phyloP scores from a whole-genome alignment of 2,888 invertebrate genomes.

The Tetranychus truncatus region DNA sequence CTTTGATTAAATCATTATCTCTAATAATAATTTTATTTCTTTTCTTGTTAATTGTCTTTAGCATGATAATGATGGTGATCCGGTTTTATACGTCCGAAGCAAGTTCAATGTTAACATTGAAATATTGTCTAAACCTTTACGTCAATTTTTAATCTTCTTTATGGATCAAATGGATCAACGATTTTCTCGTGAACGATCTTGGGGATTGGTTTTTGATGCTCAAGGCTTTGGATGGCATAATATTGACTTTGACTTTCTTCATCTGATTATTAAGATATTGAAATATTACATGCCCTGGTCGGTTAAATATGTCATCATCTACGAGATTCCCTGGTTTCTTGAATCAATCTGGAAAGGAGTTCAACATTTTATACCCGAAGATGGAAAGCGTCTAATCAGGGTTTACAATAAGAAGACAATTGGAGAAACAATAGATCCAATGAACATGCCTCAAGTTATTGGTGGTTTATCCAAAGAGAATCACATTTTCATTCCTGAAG shows the following conservation, averaged over 20 bases:
- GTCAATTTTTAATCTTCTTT: conserved; percentile 15
- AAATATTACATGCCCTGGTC: conserved; percentile 65
- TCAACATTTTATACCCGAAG: conserved; percentile 19
- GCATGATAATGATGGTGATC: conserved; percentile 20
- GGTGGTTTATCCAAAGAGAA: conserved; percentile 14
- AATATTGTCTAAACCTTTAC: conserved; percentile 14
- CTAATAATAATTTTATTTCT: too few species aligned
- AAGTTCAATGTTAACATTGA: conserved; percentile 19
- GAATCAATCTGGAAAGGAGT: conserved; percentile 19
- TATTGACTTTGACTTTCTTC: conserved; percentile 67
- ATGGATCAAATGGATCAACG: conserved; percentile 18
- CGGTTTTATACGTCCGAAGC: conserved; percentile 18
- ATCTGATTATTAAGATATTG: conserved; percentile 64
- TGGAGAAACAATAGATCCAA: conserved; percentile 12
- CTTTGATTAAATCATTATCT: too few species aligned
- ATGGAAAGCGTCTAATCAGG: conserved; percentile 14
- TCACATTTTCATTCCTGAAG: conserved; percentile 19
- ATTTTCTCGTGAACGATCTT: conserved; percentile 12
- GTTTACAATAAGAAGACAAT: conserved; percentile 17
- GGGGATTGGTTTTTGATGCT: conserved; percentile 21
- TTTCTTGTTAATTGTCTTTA: background rate
- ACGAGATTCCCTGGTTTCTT: conserved; percentile 22
- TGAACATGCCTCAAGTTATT: conserved; percentile 19
- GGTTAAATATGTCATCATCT: conserved; percentile 19
- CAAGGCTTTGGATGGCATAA: conserved; percentile 14